Evolutionary conservation across 2,888 invertebrate genomes (phyloP), one percentile per base, ranked within the genome.

Genomic region (Thumatha senex): DNA sequence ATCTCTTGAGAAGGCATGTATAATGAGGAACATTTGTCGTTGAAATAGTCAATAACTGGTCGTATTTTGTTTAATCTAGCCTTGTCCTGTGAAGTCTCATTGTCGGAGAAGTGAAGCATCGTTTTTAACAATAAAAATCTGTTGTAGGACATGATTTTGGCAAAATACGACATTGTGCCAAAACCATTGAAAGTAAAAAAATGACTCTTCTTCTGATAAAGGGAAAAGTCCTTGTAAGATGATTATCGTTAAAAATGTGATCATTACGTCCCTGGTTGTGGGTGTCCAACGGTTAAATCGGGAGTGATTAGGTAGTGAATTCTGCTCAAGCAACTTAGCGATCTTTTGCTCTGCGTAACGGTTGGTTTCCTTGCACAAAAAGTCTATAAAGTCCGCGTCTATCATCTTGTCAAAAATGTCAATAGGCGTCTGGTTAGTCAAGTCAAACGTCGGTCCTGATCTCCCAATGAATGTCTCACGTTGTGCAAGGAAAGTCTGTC

Each of bases 151-250:
- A 41, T 41, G 9, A 41, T 30, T 41, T 31, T 13, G 9, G 9
- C 10, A 14, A 41, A 41, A 14, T 41, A 31, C 8, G 41, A 14
- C 41, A 54, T 46, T 41, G 50, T 51, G 41, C 43, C 45, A 48
- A 50, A 54, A 48, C 48, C 38, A 51, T 50, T 54, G 46, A 50
- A 50, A 15, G 36, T 43, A 35, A 46, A 51, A 39, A 42, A 45
- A 24, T 31, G 10, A 3, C 38, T 38, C 36, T 15, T 38, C 38
- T 2, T 15, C 38, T 15, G 36, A 13, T n/a, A 34, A n/a, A 34
- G 34, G 34, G 12, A 13, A 8, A 13, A 35, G 35, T 8, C 35
- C 35, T 8, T 35, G 35, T 12, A 35, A 35, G 9, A 35, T 12
- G 13, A 13, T 12, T 7, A 35, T 8, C 7, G 35, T 13, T 12